Base-by-base conservation (phyloP, 2,888 invertebrate species). In the Candidula unifasciata region DNA sequence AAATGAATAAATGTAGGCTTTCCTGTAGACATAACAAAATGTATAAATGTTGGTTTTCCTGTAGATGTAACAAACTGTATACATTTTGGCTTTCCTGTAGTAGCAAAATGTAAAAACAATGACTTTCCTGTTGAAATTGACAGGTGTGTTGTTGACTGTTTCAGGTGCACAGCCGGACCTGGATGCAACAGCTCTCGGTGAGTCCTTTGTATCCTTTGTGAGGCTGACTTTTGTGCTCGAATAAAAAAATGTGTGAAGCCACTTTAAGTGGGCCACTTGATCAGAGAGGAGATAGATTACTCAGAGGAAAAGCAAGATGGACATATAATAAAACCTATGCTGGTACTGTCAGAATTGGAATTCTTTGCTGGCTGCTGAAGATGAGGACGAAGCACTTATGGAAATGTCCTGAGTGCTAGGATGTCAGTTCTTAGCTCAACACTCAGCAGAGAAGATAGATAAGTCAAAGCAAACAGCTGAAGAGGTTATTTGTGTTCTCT, bases 101-200 rank as follows among this genome's bases (percentile, higher is more conserved):
- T 33, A 33, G 8, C 18, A 68, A 30, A 68, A 18, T 24, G 33
- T 33, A 30, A 10, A 68, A 13, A 68, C 30, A 18, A 68, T 68
- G 18, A 6, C 37, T n/a, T 3, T 57, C 64, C 21, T 79, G n/a
- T 27, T 2, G 30, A 18, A 44, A 44, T 13, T 44, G 44, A 44
- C 44, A 44, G 13, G 44, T 44, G 44, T 44, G 44, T 44, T 66
- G n/a, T 82, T 37, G 35, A 54, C 1, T 24, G 30, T 27, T 24
- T 21, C 21, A 83, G 83, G 83, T n/a, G 68, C 69, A 3, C 66
- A 83, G 27, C 83, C 83, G n/a, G 57, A 83, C 30, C 37, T 83
- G 24, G 83, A 83, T 54, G 83, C 77, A 54, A 69, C 83, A 54
- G 37, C 57, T 35, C 33, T 54, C 2, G 83, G 83, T 83, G 54